Conservation (phyloP, 1,140 invertebrate genomes). For the Helicoverpa zea region DNA sequence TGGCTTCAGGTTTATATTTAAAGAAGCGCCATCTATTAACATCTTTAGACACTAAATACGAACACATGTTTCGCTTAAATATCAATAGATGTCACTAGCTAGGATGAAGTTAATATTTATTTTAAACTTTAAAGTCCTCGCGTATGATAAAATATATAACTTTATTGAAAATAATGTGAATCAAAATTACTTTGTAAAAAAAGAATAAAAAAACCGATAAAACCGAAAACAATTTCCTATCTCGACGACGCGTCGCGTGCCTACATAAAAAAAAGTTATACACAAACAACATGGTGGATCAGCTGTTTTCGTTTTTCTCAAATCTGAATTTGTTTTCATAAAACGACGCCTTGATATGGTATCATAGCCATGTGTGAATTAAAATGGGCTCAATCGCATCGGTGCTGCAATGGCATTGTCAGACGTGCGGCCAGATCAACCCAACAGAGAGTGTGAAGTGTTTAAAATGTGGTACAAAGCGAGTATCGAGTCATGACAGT, state of each 20-base stretch:
- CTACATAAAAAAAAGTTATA: constrained; percentile 79
- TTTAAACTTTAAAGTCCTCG: no score
- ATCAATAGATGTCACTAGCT: constrained; percentile 2
- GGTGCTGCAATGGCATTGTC: constrained; percentile 96
- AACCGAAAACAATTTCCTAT: constrained; percentile 29
- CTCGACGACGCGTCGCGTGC: constrained; percentile 24
- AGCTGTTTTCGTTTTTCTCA: constrained; percentile 87
- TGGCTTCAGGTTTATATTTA: not conserved
- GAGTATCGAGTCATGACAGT: constrained; percentile 85
- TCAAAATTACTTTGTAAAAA: not conserved
- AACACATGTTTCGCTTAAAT: not conserved
- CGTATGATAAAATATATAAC: no score
- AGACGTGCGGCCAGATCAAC: constrained; percentile 94
- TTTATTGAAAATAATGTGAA: not conserved
- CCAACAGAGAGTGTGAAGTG: constrained; percentile 93
- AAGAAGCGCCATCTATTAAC: not conserved
- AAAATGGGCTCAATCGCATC: constrained; percentile 96
- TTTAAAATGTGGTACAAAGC: constrained; percentile 91
- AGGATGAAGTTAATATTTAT: no score
- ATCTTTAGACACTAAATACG: not conserved
- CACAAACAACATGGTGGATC: constrained; percentile 88
- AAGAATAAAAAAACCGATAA: constrained; percentile 33
- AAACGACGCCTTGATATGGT: constrained; percentile 84
- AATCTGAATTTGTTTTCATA: constrained; percentile 81
- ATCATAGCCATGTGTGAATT: constrained; percentile 87